Percentiles rank a stretch among this genome's conserved stretches.
Conservation (phyloP, 1,140 invertebrate species). For the Cheumatopsyche charites region DNA sequence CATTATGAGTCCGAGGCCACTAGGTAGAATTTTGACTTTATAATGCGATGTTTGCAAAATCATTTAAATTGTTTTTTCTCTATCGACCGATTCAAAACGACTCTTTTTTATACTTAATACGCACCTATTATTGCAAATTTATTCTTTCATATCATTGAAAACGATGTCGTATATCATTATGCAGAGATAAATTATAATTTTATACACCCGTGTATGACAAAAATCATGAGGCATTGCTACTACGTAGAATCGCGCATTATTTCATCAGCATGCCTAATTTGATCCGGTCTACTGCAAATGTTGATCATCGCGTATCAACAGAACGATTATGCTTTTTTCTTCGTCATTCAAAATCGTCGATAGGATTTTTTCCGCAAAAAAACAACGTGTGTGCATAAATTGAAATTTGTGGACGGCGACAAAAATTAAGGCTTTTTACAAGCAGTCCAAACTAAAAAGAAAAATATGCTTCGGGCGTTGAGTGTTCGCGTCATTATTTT, state of each 20-base stretch:
- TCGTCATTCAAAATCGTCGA: not conserved
- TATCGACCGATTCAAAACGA: no score
- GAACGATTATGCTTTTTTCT: not conserved
- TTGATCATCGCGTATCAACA: conserved; percentile 15
- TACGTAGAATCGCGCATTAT: conserved; percentile 43
- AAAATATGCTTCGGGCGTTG: no score
- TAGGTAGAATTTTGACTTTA: conserved; percentile 19
- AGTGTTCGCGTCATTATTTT: no score
- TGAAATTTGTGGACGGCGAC: conserved; percentile 36
- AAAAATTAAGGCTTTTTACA: conserved; percentile 45
- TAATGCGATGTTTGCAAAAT: conserved; percentile 25
- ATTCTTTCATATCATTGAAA: not conserved
- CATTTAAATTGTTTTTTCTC: not conserved
- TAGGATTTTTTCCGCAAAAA: not conserved
- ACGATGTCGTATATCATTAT: not conserved
- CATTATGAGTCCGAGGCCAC: conserved; percentile 15
- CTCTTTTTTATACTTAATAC: no score
- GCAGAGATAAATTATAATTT: not conserved
- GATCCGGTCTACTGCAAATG: conserved; percentile 44
- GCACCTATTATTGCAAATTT: no score
- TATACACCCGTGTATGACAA: conserved; percentile 2
- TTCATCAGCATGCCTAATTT: conserved; percentile 48
- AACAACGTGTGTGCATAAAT: conserved; percentile 32
- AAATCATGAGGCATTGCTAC: not conserved
- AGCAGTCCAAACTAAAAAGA: conserved; percentile 26